Base-by-base conservation (phyloP, 2,888 invertebrate species). In the Electrophaes corylata region DNA sequence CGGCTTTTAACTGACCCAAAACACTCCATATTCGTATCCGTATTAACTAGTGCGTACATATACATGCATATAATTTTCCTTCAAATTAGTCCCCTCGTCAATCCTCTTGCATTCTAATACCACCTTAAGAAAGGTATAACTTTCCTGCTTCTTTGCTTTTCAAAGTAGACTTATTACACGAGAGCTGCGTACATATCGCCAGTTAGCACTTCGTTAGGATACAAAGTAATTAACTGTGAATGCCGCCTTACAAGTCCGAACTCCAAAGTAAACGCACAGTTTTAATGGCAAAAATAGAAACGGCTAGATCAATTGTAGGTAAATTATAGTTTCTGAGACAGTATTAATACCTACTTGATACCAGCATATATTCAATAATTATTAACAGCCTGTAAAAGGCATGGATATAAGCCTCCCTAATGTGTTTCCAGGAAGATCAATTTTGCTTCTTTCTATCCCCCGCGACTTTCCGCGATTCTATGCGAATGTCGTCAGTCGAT, bases 191-290 rank as follows among this genome's bases (percentile, higher is more conserved):
- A 78, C 73, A 77, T 77, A 80, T 79, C 76, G 73, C 77, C 68
- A 81, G 78, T 85, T 81, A 81, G 78, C 81, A 81, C 81, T 85
- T 82, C 77, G 78, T 86, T 84, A 84, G 74, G 80, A 79, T 76
- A 82, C 84, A 78, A 83, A 83, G 81, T 86, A 87, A 86, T 88
- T 87, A 87, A 83, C 80, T 74, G 72, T 68, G 72, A 79, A 79
- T 70, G 71, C 73, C 73, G 75, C 78, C 75, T 79, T 82, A 77
- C 73, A 73, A 77, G 71, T 74, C 66, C 69, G 57, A 64, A 75
- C 73, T 72, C 35, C 18, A 4, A 50, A 29, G 37, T 56, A 37
- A 33, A 43, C 29, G 20, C 16, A 49, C 19, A 73, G 61, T 71
- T 75, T 18, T 6, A 18, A 40, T 29, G 14, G 18, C 3, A 35